Conservation (phyloP, 2,113 vertebrate genomes). For the Tylochromis polylepis region DNA sequence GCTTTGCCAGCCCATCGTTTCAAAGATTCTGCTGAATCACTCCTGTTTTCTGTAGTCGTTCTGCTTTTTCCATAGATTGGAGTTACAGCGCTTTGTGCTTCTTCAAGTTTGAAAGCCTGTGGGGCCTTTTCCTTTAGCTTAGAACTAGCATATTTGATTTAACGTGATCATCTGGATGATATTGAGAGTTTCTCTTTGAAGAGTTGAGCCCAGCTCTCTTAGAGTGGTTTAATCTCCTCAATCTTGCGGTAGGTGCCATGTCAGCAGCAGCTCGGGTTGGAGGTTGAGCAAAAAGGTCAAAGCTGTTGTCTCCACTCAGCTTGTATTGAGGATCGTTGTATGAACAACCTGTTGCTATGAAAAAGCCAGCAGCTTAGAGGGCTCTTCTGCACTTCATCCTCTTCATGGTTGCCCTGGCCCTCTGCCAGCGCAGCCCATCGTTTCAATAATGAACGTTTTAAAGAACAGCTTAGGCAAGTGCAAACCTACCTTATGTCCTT, state of each 20-base stretch:
- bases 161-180: constrained; percentile 40
- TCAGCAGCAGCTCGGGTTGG: constrained; percentile 55
- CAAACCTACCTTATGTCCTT: constrained; percentile 78
- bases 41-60: constrained; percentile 9
- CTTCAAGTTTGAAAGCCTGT: constrained; percentile 19
- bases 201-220: constrained; percentile 42
- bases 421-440: constrained; percentile 55
- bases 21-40: constrained; percentile 69
- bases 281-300: constrained; percentile 50
- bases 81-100: constrained; percentile 34
- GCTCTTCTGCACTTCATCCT: constrained; percentile 43
- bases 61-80: constrained; percentile 14
- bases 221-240: constrained; percentile 52
- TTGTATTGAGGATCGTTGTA: constrained; percentile 54
- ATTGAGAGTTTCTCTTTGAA: constrained; percentile 56
- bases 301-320: constrained; percentile 45
- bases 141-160: constrained; percentile 56
- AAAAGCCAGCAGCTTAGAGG: constrained; percentile 25
- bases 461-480: constrained; percentile 78
- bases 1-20: constrained; percentile 44
- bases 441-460: constrained; percentile 79
- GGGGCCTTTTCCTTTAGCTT: constrained; percentile 35
- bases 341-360: constrained; percentile 52
- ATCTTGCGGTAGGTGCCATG: constrained; percentile 47
- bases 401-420: constrained; percentile 58